phyloP scores from a whole-genome alignment of 2,113 vertebrate genomes.

The Megaceryle torquata region DNA sequence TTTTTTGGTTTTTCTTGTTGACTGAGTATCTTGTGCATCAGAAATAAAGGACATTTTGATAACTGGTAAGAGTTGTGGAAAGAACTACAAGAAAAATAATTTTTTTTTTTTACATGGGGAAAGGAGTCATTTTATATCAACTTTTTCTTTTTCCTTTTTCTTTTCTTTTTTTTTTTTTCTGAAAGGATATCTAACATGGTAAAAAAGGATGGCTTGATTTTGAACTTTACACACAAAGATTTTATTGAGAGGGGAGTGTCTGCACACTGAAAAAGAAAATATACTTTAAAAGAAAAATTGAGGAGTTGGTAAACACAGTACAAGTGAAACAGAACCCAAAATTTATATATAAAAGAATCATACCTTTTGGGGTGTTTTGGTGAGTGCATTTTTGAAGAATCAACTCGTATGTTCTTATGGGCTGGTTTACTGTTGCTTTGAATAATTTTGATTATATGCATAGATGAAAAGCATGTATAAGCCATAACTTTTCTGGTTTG shows the following conservation, averaged over 20 bases:
- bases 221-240: background rate
- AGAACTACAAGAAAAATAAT: background rate
- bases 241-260: background rate
- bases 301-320: background rate
- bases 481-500: background rate
- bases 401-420: background rate
- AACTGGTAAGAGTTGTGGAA: background rate
- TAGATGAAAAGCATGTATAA: background rate
- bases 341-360: background rate
- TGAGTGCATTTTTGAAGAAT: background rate
- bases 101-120: background rate
- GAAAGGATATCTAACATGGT: background rate
- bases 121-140: background rate
- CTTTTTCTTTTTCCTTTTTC: background rate
- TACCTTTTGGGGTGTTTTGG: too few relatives aligned
- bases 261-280: background rate
- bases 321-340: background rate
- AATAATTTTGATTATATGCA: background rate
- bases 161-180: background rate
- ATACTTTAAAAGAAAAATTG: background rate
- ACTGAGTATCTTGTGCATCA: background rate
- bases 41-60: background rate
- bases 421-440: background rate
- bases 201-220: background rate
- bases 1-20: background rate